Percentiles rank a stretch among this genome's conserved stretches.
phyloP scores from a whole-genome alignment of 2,797 vertebrate species.

The Catharus ustulatus region DNA sequence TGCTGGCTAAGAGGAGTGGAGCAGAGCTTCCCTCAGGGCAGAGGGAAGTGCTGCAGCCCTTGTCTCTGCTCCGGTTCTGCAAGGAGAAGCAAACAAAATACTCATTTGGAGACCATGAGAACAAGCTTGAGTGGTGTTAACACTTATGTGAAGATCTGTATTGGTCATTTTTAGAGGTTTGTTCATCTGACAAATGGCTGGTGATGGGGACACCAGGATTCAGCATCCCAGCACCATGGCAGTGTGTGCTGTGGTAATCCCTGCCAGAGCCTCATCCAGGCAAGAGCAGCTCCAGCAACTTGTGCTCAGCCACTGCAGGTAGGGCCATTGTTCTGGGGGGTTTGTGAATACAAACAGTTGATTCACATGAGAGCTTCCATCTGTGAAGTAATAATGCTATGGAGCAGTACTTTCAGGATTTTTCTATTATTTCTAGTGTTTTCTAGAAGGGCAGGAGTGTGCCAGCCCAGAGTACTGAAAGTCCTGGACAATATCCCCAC shows the following conservation, averaged over 20 bases:
- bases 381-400: neutral
- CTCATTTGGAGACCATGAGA: neutral
- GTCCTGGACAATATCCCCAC: neutral
- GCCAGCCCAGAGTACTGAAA: neutral
- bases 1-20: neutral
- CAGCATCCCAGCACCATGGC: neutral
- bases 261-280: neutral
- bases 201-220: neutral
- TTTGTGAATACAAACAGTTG: neutral
- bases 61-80: neutral
- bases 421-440: neutral
- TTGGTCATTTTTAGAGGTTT: neutral
- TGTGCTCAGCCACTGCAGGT: neutral
- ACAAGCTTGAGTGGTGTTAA: neutral
- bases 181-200: neutral
- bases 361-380: neutral
- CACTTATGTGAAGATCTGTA: neutral
- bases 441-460: neutral
- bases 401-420: neutral
- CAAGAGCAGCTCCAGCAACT: neutral
- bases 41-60: neutral
- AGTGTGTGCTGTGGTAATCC: neutral
- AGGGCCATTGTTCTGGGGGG: neutral
- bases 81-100: neutral
- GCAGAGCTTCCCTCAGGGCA: neutral